Evolutionary conservation across 2,888 invertebrate genomes (phyloP), one percentile per base, ranked within the genome.

Genomic region (Tinea pellionella): DNA sequence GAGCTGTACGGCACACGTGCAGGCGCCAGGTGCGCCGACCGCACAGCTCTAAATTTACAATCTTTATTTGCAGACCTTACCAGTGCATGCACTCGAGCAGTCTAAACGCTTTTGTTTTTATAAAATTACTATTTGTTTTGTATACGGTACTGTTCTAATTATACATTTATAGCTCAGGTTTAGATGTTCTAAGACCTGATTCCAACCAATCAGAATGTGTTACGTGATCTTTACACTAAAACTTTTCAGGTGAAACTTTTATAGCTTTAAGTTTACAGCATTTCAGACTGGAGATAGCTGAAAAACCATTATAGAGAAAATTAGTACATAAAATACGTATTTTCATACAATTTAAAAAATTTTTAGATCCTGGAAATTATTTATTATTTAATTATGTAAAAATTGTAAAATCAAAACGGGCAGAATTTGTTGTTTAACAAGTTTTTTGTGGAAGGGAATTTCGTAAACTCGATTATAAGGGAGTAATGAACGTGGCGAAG

Each of bases 1-100:
- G 68, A 67, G 67, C 59, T 13, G 43, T 19, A 15, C 9, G 68
- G 58, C 60, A 69, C 76, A 74, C 78, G 77, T 74, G 74, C 69
- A 69, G 66, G 71, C 72, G 78, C 83, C 86, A 86, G 85, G 86
- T 86, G 86, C 75, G 69, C 73, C 70, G 69, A 82, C 85, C 85
- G 77, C 85, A 77, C 75, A 73, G 68, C 78, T 78, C 86, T 86
- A 86, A 83, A 86, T 86, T 83, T 85, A 86, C 79, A 84, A 74
- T 83, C 81, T 85, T 84, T 85, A 86, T 85, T 81, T 79, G 70
- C 71, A 66, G 81, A 80, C 77, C 78, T 80, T 83, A 80, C 64
- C 62, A 58, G 42, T 55, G 15, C 59, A 30, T 55, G 55, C 60
- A 60, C 62, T 70, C 66, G n/a, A 37, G 37, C 37, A 55, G 16